phyloP scores from a whole-genome alignment of 1,140 invertebrate species.

The Littorina saxatilis region DNA sequence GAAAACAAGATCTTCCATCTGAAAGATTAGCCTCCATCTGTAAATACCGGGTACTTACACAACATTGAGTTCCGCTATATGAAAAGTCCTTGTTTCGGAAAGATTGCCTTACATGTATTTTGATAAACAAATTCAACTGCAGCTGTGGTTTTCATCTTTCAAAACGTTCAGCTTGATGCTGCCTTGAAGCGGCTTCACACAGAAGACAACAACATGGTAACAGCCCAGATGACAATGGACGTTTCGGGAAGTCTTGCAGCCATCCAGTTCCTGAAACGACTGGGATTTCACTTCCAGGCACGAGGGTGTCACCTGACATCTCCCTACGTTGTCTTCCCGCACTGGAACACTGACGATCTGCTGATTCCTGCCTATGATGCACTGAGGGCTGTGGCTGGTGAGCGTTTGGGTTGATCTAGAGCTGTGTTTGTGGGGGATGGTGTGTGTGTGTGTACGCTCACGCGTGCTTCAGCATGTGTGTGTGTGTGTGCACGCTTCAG shows the following conservation, averaged over 20 bases:
- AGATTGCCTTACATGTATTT: too few species aligned
- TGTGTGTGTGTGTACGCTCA: background rate
- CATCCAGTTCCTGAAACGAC: constrained; percentile 64
- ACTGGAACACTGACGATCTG: constrained; percentile 70
- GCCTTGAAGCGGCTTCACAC: constrained; percentile 70
- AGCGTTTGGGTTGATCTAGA: background rate
- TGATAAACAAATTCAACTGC: too few species aligned
- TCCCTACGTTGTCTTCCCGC: constrained; percentile 72
- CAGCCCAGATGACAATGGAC: constrained; percentile 48
- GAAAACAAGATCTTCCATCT: too few species aligned
- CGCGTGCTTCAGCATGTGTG: too few species aligned
- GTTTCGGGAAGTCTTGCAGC: constrained; percentile 50
- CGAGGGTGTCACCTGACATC: constrained; percentile 52
- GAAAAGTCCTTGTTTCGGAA: too few species aligned
- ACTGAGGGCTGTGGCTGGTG: constrained; percentile 64
- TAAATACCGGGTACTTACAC: too few species aligned
- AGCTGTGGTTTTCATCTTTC: too few species aligned
- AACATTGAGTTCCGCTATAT: too few species aligned
- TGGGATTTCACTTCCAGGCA: constrained; percentile 73
- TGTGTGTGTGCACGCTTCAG: too few species aligned
- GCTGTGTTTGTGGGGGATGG: background rate
- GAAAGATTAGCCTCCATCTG: too few species aligned
- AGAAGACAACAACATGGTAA: constrained; percentile 64
- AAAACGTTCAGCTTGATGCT: constrained; percentile 71
- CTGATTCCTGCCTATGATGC: constrained; percentile 71